Evolutionary conservation across 2,797 vertebrate genomes (phyloP).

Genomic region (Sebastolobus altivelis): DNA sequence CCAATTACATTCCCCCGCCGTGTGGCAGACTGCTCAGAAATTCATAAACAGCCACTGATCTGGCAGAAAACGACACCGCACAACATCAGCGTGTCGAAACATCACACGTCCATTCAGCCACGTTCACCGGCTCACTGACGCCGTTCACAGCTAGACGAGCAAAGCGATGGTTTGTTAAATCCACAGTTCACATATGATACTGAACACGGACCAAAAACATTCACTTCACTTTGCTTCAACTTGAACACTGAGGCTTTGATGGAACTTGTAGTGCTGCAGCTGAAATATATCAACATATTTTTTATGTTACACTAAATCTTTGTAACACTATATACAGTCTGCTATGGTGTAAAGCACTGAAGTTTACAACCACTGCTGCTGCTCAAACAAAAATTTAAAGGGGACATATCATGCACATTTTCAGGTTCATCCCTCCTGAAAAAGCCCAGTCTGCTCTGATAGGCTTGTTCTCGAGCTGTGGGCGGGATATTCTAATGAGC

Average conservation of each 20-base stretch:
- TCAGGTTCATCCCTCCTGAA: too few relatives aligned
- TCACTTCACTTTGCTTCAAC: constrained; percentile 33
- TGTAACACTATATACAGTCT: constrained; percentile 29
- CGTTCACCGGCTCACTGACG: background rate
- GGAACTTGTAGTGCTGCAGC: background rate
- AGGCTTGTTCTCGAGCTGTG: too few relatives aligned
- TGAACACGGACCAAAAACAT: constrained; percentile 21
- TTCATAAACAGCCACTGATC: constrained; percentile 26
- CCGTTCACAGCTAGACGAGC: constrained; percentile 19
- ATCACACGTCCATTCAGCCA: background rate
- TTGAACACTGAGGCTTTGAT: constrained; percentile 12
- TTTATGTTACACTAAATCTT: constrained; percentile 6
- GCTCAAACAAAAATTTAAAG: background rate
- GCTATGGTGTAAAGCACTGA: background rate
- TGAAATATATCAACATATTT: background rate
- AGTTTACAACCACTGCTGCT: background rate
- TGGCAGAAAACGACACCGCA: constrained; percentile 1
- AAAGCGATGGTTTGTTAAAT: constrained; percentile 14
- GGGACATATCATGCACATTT: too few relatives aligned
- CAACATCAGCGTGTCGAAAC: constrained; percentile 17
- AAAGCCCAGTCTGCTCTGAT: too few relatives aligned
- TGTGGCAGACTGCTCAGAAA: constrained; percentile 15
- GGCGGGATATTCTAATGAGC: too few relatives aligned
- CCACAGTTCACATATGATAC: constrained; percentile 35
- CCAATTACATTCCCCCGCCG: constrained; percentile 3